Percentiles rank a stretch among this genome's conserved stretches.
Conservation (phyloP, 2,113 vertebrate genomes). For the Piaya cayana region DNA sequence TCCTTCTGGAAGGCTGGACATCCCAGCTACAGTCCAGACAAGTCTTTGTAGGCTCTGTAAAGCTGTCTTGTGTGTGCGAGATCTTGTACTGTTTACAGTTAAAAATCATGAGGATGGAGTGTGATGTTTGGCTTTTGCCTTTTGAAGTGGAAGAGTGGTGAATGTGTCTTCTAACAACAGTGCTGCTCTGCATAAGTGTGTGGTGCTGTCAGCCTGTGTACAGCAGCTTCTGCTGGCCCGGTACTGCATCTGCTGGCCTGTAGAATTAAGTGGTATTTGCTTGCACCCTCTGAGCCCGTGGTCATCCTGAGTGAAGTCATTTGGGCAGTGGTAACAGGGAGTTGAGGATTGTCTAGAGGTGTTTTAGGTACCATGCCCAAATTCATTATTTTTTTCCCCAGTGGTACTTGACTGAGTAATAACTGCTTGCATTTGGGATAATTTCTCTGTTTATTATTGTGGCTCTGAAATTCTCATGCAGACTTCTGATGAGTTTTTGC, state of each 20-base stretch:
- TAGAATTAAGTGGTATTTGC: neutral
- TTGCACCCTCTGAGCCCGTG: accelerated
- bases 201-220: neutral
- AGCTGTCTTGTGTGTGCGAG: accelerated
- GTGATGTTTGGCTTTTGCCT: neutral
- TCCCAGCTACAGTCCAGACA: neutral
- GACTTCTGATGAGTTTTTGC: neutral
- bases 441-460: neutral
- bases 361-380: neutral
- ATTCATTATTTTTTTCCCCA: accelerated
- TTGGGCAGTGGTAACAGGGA: neutral
- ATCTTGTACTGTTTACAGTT: neutral
- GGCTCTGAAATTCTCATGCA: neutral
- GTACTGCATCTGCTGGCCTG: accelerated
- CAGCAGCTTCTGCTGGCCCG: neutral
- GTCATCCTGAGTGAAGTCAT: neutral
- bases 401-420: neutral
- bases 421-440: neutral
- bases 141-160: neutral
- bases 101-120: neutral
- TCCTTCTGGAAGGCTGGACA: neutral
- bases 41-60: neutral
- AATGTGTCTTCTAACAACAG: neutral
- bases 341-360: neutral
- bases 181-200: neutral